Evolutionary conservation across 37 sponge, comb jelly and placozoan genomes (phyloP).

Genomic region (Haliclona indistincta): DNA sequence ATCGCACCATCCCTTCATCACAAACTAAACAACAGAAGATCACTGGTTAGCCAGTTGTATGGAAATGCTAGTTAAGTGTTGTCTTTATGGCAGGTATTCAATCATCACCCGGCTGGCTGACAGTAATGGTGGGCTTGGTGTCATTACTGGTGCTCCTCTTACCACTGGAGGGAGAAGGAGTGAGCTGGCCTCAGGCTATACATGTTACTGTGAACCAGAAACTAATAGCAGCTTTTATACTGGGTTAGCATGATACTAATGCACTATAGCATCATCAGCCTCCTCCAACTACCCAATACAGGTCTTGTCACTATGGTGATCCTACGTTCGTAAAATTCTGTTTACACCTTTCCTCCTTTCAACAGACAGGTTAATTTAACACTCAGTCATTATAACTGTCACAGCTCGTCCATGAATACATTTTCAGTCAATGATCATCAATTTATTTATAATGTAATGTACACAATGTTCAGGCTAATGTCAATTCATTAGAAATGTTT

Average conservation of each 20-base stretch:
- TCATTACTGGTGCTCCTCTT: conserved; percentile 61
- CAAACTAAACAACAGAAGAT: too few relatives aligned
- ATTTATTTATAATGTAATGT: too few relatives aligned
- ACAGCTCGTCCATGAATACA: too few relatives aligned
- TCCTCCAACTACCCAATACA: neutral
- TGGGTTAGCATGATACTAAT: conserved; percentile 57
- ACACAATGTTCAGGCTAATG: too few relatives aligned
- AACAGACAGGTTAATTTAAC: too few relatives aligned
- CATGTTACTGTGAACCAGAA: conserved; percentile 69
- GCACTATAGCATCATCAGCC: neutral
- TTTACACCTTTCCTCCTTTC: neutral
- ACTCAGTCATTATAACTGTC: too few relatives aligned
- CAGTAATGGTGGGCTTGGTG: conserved; percentile 25
- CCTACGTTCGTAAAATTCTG: conserved; percentile 2
- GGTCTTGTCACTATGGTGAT: conserved; percentile 56
- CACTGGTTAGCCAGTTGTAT: too few relatives aligned
- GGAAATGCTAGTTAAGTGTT: too few relatives aligned
- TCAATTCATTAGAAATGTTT: too few relatives aligned
- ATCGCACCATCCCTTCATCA: too few relatives aligned
- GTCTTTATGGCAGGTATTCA: too few relatives aligned
- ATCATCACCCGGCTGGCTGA: neutral
- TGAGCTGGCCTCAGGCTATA: conserved; percentile 38
- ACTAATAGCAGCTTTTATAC: conserved; percentile 77
- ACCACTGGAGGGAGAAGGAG: conserved; percentile 56
- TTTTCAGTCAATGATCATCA: too few relatives aligned